Conservation (phyloP, 2,888 invertebrate species). For the Lasioglossum figueresi region DNA sequence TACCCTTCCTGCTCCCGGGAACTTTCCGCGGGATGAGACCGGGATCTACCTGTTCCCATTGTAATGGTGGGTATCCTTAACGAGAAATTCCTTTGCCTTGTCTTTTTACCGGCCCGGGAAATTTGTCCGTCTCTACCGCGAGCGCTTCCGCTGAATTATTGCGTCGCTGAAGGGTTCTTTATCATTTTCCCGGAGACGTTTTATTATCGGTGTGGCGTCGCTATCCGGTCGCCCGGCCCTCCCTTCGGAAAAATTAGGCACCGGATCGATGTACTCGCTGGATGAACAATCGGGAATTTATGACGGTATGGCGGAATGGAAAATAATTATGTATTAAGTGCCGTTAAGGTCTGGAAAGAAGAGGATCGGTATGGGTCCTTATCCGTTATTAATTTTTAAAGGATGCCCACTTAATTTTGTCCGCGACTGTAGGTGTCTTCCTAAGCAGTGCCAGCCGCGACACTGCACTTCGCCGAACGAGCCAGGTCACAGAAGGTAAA, state of each 20-base stretch:
- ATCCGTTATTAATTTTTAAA: too few relatives aligned
- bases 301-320: too few relatives aligned
- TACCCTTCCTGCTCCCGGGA: conserved; percentile 30
- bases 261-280: not conserved
- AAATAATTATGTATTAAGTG: too few relatives aligned
- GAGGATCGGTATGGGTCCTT: too few relatives aligned
- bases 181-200: conserved; percentile 16
- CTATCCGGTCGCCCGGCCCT: not conserved
- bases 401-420: not conserved
- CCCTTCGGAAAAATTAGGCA: not conserved
- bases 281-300: too few relatives aligned
- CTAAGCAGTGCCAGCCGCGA: not conserved
- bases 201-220: conserved; percentile 6
- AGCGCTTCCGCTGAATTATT: conserved; percentile 11
- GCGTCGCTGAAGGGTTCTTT: conserved; percentile 25
- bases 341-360: too few relatives aligned
- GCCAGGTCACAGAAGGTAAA: not conserved
- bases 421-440: not conserved
- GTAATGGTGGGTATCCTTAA: conserved; percentile 44
- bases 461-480: not conserved
- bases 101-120: conserved; percentile 40
- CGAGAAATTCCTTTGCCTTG: conserved; percentile 54
- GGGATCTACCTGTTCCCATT: conserved; percentile 37
- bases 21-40: conserved; percentile 46
- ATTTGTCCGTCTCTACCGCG: conserved; percentile 25